Evolutionary conservation across 2,888 invertebrate species (phyloP).

Genomic region (Nomada fabriciana): DNA sequence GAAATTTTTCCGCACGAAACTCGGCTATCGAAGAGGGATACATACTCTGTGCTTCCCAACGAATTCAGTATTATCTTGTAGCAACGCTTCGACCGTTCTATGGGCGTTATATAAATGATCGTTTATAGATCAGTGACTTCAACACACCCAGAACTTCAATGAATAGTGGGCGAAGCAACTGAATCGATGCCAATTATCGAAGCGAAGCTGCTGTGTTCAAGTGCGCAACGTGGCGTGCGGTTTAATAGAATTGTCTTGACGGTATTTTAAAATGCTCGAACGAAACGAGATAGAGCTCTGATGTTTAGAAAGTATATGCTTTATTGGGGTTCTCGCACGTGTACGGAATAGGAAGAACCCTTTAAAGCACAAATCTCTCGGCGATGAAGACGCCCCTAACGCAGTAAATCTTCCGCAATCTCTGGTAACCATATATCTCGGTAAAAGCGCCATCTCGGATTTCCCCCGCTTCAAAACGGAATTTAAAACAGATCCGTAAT

Average conservation of each 20-base stretch:
- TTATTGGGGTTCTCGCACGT: not conserved
- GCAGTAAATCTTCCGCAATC: constrained; percentile 62
- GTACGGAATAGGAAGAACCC: constrained; percentile 42
- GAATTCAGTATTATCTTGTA: not conserved
- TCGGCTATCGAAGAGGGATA: constrained; percentile 11
- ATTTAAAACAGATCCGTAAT: constrained; percentile 68
- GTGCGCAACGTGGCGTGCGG: too few relatives aligned
- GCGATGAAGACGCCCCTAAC: constrained; percentile 51
- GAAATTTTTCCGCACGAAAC: constrained; percentile 38
- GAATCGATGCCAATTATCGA: constrained; percentile 35
- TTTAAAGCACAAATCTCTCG: constrained; percentile 52
- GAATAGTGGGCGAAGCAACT: constrained; percentile 43
- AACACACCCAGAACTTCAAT: constrained; percentile 53
- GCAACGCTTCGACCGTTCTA: constrained; percentile 8
- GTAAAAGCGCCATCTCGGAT: constrained; percentile 55
- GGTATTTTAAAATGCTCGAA: not conserved
- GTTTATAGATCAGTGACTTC: constrained; percentile 55
- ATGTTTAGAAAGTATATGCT: not conserved
- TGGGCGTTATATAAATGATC: constrained; percentile 57
- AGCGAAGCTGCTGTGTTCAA: not conserved
- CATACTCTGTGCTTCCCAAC: not conserved
- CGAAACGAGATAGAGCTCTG: not conserved
- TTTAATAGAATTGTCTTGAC: too few relatives aligned
- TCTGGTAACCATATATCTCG: constrained; percentile 63
- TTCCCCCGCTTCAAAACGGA: constrained; percentile 53